Evolutionary conservation across 2,888 invertebrate genomes (phyloP).

Genomic region (Odontomyia ornata): DNA sequence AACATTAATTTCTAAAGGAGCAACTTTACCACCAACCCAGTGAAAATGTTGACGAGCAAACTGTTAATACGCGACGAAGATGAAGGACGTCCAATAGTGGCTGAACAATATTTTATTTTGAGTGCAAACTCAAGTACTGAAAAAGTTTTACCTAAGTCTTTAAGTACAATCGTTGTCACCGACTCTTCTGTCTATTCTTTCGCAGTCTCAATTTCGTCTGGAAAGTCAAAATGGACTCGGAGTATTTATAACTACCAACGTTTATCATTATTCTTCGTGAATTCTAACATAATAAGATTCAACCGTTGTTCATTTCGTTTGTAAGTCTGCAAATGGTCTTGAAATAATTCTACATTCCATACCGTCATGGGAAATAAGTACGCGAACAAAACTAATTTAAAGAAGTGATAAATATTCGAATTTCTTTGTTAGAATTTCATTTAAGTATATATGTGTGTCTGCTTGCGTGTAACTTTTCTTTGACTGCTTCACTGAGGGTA

Average conservation of each 20-base stretch:
- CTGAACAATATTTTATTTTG: not conserved
- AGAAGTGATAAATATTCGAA: slow-evolving; percentile 34
- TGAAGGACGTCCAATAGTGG: not conserved
- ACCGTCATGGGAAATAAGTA: not conserved
- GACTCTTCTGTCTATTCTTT: not conserved
- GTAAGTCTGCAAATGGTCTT: not conserved
- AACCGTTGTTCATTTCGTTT: not conserved
- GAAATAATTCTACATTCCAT: not conserved
- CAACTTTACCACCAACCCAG: not conserved
- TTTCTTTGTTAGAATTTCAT: slow-evolving; percentile 12
- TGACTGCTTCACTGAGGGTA: not conserved
- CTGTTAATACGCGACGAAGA: not conserved
- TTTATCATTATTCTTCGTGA: not conserved
- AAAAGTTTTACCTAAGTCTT: not conserved
- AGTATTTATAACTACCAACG: not conserved
- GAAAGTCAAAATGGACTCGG: not conserved
- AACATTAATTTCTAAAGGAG: not conserved
- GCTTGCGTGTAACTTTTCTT: not conserved
- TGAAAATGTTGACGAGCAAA: not conserved
- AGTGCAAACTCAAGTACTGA: not conserved
- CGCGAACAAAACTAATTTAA: slow-evolving; percentile 35
- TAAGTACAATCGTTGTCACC: not conserved
- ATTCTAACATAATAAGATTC: too few relatives aligned
- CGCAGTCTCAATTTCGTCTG: not conserved
- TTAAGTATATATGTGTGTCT: not conserved